Evolutionary conservation across 2,888 invertebrate species (phyloP), one percentile per base, ranked within the genome.

Genomic region (Creontiades dilutus): DNA sequence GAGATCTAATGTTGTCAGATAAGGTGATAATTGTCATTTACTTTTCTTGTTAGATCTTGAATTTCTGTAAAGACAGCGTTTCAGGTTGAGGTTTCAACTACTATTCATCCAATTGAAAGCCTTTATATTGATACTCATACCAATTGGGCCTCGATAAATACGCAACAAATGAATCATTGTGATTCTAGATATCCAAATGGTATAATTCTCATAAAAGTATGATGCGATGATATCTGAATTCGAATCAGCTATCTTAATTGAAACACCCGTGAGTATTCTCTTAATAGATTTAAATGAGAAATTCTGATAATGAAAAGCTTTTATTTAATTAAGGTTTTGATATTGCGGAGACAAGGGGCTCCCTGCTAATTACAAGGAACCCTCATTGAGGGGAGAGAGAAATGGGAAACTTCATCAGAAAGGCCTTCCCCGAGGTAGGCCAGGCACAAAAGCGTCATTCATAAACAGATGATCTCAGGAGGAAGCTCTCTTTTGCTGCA

Each of bases 361-460:
- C 47, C n/a, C 78, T 13, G 46, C 78, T 78, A 78, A 78, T 78
- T 78, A 78, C 46, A 68, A 68, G 68, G 68, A 23, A 23, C 11
- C 68, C 68, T 68, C 78, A 78, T 19, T 46, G 46, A 75, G 75
- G 46, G 46, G 37, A 46, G 78, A 16, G 78, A n/a, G 37, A 68
- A 68, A 68, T 68, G 68, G 68, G 23, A 68, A 68, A 78, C 78
- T 78, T 78, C 78, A 46, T 78, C 46, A 78, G 78, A 46, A 46
- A 46, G n/a, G 37, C 68, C 19, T 19, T 61, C 19, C 61, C 12
- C 13, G 68, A 68, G 68, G 68, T 61, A 61, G 46, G 14, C 16
- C n/a, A 28, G 75, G 28, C 75, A 75, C 75, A 75, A 75, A 75
- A 28, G 12, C 75, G 75, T 46, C 78, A 78, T 78, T 78, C 78